phyloP scores from a whole-genome alignment of 2,113 vertebrate genomes.

The Tupaia tana region DNA sequence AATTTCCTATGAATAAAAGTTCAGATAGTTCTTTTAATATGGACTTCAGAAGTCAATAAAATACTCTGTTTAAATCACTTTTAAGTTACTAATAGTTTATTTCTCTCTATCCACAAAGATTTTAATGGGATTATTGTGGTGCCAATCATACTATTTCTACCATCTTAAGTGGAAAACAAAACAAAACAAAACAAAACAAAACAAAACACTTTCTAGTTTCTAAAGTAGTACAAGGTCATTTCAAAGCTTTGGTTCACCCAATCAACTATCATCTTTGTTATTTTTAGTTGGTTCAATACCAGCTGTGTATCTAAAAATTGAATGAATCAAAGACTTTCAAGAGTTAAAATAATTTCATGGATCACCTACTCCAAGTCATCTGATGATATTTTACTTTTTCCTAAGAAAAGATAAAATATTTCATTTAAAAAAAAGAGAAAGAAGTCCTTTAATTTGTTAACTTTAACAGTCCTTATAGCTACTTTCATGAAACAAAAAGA shows the following conservation, averaged over 20 bases:
- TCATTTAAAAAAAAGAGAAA: slow-evolving; percentile 57
- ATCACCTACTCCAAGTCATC: slow-evolving; percentile 35
- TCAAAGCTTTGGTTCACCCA: slow-evolving; percentile 28
- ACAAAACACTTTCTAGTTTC: slow-evolving; percentile 12
- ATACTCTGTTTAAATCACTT: neutral
- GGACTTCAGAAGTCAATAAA: neutral
- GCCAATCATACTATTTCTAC: neutral
- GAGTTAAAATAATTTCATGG: slow-evolving; percentile 15
- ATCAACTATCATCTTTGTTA: slow-evolving; percentile 3
- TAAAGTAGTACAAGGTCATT: neutral
- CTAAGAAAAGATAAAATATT: slow-evolving; percentile 34
- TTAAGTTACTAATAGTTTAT: neutral
- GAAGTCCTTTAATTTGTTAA: neutral
- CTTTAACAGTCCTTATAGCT: slow-evolving; percentile 31
- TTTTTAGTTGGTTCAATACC: slow-evolving; percentile 13
- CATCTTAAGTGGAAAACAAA: slow-evolving; percentile 22
- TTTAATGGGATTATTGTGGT: slow-evolving; percentile 41
- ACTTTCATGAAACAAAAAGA: slow-evolving; percentile 19
- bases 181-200: no score
- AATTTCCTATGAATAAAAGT: neutral
- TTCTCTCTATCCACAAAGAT: neutral
- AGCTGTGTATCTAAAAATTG: neutral
- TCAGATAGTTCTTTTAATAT: slow-evolving; percentile 13
- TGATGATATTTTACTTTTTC: neutral
- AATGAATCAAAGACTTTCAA: neutral